Base-by-base conservation (phyloP, 1,140 invertebrate genomes). In the Dinothrombium tinctorium region DNA sequence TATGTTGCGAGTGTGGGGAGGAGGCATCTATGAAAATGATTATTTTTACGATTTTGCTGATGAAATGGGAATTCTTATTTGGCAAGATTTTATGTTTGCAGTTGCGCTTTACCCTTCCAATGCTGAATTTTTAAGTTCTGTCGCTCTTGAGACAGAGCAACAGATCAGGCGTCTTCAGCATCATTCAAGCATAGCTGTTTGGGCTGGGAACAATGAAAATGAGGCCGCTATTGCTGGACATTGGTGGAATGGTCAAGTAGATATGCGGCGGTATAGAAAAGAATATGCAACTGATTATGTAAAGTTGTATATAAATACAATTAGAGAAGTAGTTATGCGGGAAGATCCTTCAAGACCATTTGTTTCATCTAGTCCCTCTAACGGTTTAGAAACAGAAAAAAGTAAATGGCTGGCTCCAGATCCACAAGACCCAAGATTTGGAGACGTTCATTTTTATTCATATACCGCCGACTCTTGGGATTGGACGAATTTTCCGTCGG, bases 201-300 rank as follows among this genome's bases (percentile, higher is more conserved):
- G 59, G 74, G 77, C 84, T 12, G 86, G 81, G 3, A 99, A 96
- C 56, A 99, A 99, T 59, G 92, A 98, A 61, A 96, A 96, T 56
- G 90, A 98, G 67, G 74, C 69, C 21, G 86, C 82, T 0, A 57
- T 96, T 2, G 64, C 69, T 31, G 69, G 69, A 25, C 74, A 84
- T 54, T 90, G 84, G 84, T 69, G 52, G 52, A 22, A 15, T 24
- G 7, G 6, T 40, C n/a, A 15, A 43, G 9, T 12, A 11, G 33
- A 33, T 42, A n/a, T 40, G 20, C 12, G 3, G 11, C 6, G 23
- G 22, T 6, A 12, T 2, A 11, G 24, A 12, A 39, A 46, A 8
- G 12, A 3, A 3, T 62, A 59, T 41, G 72, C 72, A 50, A 47
- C 59, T 0, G 84, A 96, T 57, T 98, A 94, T 53, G 58, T 81